Conservation (phyloP, 1,140 invertebrate species). For the Nixonia krombeini region DNA sequence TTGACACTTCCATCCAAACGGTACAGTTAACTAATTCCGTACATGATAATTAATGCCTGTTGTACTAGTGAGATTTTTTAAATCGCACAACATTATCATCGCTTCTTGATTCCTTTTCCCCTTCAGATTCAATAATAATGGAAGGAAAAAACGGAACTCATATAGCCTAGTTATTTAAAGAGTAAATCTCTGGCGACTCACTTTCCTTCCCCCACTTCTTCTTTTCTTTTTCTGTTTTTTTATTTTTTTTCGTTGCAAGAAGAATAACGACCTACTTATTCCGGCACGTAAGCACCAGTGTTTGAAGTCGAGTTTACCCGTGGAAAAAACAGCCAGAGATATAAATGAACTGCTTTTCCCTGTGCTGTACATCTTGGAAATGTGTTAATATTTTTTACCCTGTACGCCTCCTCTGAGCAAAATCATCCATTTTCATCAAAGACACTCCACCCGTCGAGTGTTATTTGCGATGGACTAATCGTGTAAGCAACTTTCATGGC, state of each 20-base stretch:
- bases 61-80: too few species aligned
- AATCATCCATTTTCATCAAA: constrained; percentile 19
- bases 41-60: too few species aligned
- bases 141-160: neutral
- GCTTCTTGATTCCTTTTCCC: too few species aligned
- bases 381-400: constrained; percentile 22
- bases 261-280: constrained; percentile 48
- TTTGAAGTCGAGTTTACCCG: constrained; percentile 35
- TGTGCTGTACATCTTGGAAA: constrained; percentile 27
- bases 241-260: constrained; percentile 27
- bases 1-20: too few species aligned
- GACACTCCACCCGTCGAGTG: constrained; percentile 18
- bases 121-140: too few species aligned
- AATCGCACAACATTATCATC: too few species aligned
- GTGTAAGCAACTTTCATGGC: too few species aligned
- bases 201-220: constrained; percentile 1
- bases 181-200: neutral
- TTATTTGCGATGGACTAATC: too few species aligned
- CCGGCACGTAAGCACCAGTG: constrained; percentile 28
- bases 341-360: constrained; percentile 39
- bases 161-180: neutral
- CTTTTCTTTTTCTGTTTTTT: constrained; percentile 5
- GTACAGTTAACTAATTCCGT: too few species aligned
- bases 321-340: constrained; percentile 12
- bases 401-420: constrained; percentile 4